These are phyloP conservation scores for Ectemnius continuus DNA, from an alignment of 2,888 invertebrate genomes.

Conservation along the genomic window DNA sequence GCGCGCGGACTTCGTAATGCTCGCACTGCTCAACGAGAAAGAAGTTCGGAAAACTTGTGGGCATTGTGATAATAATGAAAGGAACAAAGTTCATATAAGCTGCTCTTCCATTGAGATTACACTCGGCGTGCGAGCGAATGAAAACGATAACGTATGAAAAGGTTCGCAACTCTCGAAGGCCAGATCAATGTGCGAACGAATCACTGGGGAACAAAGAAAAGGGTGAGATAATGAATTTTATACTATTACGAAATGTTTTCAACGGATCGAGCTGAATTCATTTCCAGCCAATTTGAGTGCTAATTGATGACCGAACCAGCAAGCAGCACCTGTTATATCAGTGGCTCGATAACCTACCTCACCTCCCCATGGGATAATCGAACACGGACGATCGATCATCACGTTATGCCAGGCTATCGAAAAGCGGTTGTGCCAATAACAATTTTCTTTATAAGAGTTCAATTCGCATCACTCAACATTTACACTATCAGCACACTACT, in stretches of 20 bases:
- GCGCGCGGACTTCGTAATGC: no score
- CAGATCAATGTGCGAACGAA: background rate
- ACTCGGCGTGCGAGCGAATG: no score
- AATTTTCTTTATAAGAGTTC: constrained; percentile 36
- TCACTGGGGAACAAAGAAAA: background rate
- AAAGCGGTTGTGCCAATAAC: constrained; percentile 32
- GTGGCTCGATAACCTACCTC: constrained; percentile 22
- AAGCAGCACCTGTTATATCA: constrained; percentile 34
- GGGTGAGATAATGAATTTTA: constrained; percentile 1
- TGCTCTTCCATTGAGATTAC: no score
- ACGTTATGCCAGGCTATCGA: constrained; percentile 34
- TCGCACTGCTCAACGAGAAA: no score
- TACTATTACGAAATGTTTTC: constrained; percentile 32
- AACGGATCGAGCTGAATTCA: constrained; percentile 35
- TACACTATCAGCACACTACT: constrained; percentile 12
- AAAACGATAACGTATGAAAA: no score
- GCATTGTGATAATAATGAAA: no score
- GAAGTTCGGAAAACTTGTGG: no score
- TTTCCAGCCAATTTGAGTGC: constrained; percentile 44
- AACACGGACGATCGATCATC: constrained; percentile 37
- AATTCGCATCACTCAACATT: constrained; percentile 10
- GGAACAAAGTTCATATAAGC: no score
- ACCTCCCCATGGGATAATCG: constrained; percentile 38
- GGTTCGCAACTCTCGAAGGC: no score
- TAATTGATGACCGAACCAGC: constrained; percentile 39